A percentile compares a stretch with the other conserved stretches of the same genome.
These are phyloP conservation scores for Halictus ligatus DNA, from an alignment of 2,888 invertebrate genomes.

Conservation along the genomic window DNA sequence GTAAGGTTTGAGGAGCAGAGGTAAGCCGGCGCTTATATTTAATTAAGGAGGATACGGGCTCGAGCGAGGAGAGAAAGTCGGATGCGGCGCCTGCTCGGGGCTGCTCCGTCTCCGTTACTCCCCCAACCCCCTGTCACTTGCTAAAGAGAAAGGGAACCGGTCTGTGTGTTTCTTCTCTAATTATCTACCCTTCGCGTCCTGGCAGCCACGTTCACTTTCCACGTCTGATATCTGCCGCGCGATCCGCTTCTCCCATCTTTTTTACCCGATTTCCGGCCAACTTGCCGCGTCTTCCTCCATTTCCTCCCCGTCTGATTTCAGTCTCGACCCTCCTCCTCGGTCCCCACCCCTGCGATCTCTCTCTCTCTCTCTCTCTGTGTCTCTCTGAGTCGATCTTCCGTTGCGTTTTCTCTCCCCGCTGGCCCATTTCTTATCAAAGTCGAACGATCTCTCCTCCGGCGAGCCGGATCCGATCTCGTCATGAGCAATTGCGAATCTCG, in stretches of 20 bases:
- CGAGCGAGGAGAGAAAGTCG: conserved; percentile 58
- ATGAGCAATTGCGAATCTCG: conserved; percentile 31
- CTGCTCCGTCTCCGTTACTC: background rate
- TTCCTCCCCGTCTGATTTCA: conserved; percentile 28
- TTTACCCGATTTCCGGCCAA: conserved; percentile 42
- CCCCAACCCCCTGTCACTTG: background rate
- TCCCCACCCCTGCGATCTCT: background rate
- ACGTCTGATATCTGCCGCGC: conserved; percentile 58
- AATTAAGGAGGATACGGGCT: conserved; percentile 80
- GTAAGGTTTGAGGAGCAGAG: conserved; percentile 71
- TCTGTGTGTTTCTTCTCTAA: conserved; percentile 79
- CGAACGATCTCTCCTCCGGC: conserved; percentile 10
- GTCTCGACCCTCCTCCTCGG: background rate
- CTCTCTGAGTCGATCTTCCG: conserved; percentile 19
- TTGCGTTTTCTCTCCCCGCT: conserved; percentile 1
- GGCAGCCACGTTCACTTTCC: conserved; percentile 70
- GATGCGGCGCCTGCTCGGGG: conserved; percentile 15
- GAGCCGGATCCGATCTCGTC: conserved; percentile 27
- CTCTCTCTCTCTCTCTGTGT: conserved; percentile 1
- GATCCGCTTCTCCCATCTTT: conserved; percentile 11
- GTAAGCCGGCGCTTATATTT: conserved; percentile 81
- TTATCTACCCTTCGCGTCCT: conserved; percentile 76
- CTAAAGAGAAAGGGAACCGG: conserved; percentile 39
- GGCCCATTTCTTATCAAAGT: conserved; percentile 27
- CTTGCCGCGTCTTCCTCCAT: conserved; percentile 21